Percentiles rank a stretch among this genome's conserved stretches.
These are phyloP conservation scores for Parelbella ahira DNA, from an alignment of 2,888 invertebrate species.

Conservation along the genomic window DNA sequence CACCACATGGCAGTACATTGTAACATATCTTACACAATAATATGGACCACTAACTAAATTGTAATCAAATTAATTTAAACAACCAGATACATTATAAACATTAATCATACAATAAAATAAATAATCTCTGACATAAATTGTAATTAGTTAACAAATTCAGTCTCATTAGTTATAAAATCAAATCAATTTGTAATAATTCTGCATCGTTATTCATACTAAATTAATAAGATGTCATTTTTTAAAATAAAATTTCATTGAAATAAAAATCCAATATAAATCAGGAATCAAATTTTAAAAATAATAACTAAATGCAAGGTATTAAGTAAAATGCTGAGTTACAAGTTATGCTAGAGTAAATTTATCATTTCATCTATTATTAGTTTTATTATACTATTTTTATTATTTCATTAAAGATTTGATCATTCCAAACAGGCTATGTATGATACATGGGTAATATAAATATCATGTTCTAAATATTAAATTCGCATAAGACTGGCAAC, in stretches of 20 bases:
- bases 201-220: too few species aligned
- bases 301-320: slow-evolving; percentile 43
- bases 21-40: slow-evolving; percentile 18
- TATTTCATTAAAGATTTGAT: slow-evolving; percentile 37
- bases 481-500: too few species aligned
- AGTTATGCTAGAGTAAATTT: slow-evolving; percentile 18
- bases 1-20: slow-evolving; percentile 33
- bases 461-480: too few species aligned
- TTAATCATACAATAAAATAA: slow-evolving; percentile 50
- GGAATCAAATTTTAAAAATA: slow-evolving; percentile 34
- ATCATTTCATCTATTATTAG: too few species aligned
- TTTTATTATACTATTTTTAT: slow-evolving; percentile 32
- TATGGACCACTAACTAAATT: slow-evolving; percentile 32
- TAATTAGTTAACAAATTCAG: slow-evolving; percentile 75
- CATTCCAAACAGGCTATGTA: too few species aligned
- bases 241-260: slow-evolving; percentile 20
- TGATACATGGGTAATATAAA: too few species aligned
- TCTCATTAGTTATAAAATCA: slow-evolving; percentile 71
- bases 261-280: slow-evolving; percentile 7
- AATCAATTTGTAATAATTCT: slow-evolving; percentile 50
- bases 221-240: slow-evolving; percentile 27
- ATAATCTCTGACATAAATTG: slow-evolving; percentile 61
- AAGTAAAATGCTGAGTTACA: slow-evolving; percentile 32
- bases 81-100: slow-evolving; percentile 38
- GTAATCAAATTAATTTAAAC: slow-evolving; percentile 31